phyloP scores from a whole-genome alignment of 2,113 vertebrate genomes.

The Alligator sinensis region DNA sequence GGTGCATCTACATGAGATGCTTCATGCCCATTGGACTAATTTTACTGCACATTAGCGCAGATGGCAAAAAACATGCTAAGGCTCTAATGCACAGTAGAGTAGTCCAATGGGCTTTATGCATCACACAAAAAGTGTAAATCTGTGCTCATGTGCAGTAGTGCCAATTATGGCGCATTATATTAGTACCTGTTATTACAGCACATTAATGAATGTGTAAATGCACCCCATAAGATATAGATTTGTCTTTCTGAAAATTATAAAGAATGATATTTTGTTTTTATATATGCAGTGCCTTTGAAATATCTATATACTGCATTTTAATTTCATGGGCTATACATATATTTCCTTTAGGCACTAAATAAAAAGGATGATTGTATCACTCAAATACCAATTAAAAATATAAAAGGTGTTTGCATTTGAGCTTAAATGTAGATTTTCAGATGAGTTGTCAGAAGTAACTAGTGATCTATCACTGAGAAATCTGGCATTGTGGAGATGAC shows the following conservation, averaged over 20 bases:
- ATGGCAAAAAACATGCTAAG: too few species aligned
- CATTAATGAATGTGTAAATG: not conserved
- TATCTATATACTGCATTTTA: not conserved
- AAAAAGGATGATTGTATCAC: not conserved
- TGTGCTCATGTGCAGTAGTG: too few species aligned
- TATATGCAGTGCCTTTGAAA: fast-evolving
- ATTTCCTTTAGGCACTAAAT: not conserved
- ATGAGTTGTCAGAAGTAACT: not conserved
- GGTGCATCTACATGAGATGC: too few species aligned
- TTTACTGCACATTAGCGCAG: too few species aligned
- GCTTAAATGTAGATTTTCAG: not conserved
- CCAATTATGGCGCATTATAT: too few species aligned
- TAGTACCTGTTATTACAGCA: too few species aligned
- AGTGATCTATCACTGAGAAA: not conserved
- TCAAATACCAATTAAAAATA: not conserved
- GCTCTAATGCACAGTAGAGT: too few species aligned
- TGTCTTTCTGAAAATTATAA: not conserved
- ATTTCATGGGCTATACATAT: fast-evolving
- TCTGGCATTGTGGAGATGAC: not conserved
- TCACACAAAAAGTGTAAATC: too few species aligned
- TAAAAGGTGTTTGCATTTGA: not conserved
- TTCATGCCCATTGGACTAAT: too few species aligned
- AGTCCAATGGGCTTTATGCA: too few species aligned
- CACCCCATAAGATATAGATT: not conserved
- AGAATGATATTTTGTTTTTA: not conserved